phyloP scores from a whole-genome alignment of 2,888 invertebrate genomes.

The Drosophila flavopinicola region DNA sequence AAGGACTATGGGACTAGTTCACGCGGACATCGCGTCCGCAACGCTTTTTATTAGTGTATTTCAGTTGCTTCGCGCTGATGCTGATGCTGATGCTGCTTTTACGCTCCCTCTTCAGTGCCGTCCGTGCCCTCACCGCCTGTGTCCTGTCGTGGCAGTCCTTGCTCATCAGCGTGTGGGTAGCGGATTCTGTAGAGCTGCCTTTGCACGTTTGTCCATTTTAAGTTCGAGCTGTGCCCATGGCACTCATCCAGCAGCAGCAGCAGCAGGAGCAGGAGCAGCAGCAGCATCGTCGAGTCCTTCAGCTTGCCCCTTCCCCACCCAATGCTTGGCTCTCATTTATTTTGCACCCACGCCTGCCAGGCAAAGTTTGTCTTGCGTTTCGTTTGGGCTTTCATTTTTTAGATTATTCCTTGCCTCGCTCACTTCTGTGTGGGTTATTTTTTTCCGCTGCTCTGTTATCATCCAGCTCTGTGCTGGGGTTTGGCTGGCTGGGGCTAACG shows the following conservation, averaged over 20 bases:
- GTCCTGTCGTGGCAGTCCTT: conserved; percentile 59
- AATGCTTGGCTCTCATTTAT: conserved; percentile 68
- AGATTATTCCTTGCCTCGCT: conserved; percentile 74
- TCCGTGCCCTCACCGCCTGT: not conserved
- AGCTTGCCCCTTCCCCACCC: not conserved
- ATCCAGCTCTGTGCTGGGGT: conserved; percentile 39
- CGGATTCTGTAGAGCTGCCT: conserved; percentile 34
- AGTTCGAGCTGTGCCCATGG: conserved; percentile 81
- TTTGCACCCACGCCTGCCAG: conserved; percentile 79
- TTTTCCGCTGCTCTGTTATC: conserved; percentile 40
- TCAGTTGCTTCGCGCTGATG: conserved; percentile 49
- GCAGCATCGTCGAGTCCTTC: conserved; percentile 31
- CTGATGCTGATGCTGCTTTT: conserved; percentile 18
- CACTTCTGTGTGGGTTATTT: conserved; percentile 28
- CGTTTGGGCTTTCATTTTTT: conserved; percentile 81
- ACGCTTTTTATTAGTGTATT: conserved; percentile 66
- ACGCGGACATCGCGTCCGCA: conserved; percentile 67
- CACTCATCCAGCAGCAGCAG: conserved; percentile 73
- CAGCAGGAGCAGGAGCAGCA: conserved; percentile 68
- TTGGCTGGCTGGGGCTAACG: conserved; percentile 64
- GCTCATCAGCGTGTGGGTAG: conserved; percentile 71
- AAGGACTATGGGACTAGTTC: conserved; percentile 70
- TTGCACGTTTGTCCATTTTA: conserved; percentile 80
- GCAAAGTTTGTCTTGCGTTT: conserved; percentile 80
- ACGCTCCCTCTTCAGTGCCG: not conserved